phyloP scores from a whole-genome alignment of 2,113 vertebrate species.

The Meleagris gallopavo region DNA sequence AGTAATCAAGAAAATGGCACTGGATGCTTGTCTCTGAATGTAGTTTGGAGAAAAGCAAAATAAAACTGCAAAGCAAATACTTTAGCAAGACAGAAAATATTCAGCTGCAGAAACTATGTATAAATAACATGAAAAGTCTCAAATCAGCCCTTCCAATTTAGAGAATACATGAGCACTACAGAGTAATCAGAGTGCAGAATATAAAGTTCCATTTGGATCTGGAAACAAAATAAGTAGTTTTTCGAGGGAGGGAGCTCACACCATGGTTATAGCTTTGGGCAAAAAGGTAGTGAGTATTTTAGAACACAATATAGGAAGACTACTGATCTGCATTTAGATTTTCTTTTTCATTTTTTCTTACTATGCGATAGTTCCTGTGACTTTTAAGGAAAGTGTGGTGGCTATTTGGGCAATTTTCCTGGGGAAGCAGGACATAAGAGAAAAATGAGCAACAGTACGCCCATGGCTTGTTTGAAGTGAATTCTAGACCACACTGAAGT shows the following conservation, averaged over 20 bases:
- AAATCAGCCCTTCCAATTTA: not conserved
- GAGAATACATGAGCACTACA: not conserved
- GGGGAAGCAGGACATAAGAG: rapidly evolving
- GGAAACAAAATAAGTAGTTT: not conserved
- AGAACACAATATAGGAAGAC: not conserved
- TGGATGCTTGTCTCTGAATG: not conserved
- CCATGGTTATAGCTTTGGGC: not conserved
- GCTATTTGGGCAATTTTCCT: not conserved
- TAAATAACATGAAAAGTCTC: not conserved
- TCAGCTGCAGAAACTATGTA: not conserved
- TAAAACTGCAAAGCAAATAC: not conserved
- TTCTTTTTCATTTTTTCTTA: not conserved
- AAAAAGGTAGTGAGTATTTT: not conserved
- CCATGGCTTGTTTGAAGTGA: not conserved
- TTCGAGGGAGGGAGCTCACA: not conserved
- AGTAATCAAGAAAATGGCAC: not conserved
- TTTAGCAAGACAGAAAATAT: not conserved
- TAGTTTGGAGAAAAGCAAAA: not conserved
- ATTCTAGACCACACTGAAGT: not conserved
- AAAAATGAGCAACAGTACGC: not conserved
- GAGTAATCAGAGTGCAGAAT: not conserved
- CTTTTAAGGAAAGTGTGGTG: not conserved
- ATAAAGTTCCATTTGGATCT: not conserved
- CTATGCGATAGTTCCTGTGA: not conserved
- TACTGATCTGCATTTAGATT: not conserved